phyloP scores from a whole-genome alignment of 2,888 invertebrate species.

The Zelleria hepariella region DNA sequence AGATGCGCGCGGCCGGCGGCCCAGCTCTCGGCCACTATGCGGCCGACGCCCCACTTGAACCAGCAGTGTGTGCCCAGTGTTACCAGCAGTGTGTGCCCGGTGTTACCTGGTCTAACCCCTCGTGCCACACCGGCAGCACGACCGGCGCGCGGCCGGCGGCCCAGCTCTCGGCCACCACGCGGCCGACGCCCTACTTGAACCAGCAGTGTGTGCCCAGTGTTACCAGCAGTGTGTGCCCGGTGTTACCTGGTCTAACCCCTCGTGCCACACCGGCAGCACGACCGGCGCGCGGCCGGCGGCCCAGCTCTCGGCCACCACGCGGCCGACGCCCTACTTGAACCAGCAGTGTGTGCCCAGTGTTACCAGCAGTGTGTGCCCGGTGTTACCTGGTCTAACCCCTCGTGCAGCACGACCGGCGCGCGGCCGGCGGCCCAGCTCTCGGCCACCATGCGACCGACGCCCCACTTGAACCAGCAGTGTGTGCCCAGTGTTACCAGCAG shows the following conservation, averaged over 20 bases:
- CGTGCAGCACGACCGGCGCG: slow-evolving; percentile 94
- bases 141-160: slow-evolving; percentile 75
- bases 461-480: slow-evolving; percentile 99
- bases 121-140: slow-evolving; percentile 93
- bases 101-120: slow-evolving; percentile 95
- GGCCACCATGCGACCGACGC: slow-evolving; percentile 90
- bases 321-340: slow-evolving; percentile 96
- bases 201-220: no score
- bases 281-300: slow-evolving; percentile 73
- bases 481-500: no score
- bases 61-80: no score
- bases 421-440: slow-evolving; percentile 80
- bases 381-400: slow-evolving; percentile 91
- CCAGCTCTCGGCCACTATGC: slow-evolving; percentile 85
- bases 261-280: slow-evolving; percentile 93
- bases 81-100: no score
- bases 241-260: slow-evolving; percentile 83
- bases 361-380: slow-evolving; percentile 88
- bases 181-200: slow-evolving; percentile 97
- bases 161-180: slow-evolving; percentile 85
- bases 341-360: no score
- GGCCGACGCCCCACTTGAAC: slow-evolving; percentile 97
- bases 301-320: slow-evolving; percentile 85
- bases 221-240: slow-evolving; percentile 80
- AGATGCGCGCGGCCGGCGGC: slow-evolving; percentile 81